Evolutionary conservation across 2,888 invertebrate genomes (phyloP).

Genomic region (Furcula furcula): DNA sequence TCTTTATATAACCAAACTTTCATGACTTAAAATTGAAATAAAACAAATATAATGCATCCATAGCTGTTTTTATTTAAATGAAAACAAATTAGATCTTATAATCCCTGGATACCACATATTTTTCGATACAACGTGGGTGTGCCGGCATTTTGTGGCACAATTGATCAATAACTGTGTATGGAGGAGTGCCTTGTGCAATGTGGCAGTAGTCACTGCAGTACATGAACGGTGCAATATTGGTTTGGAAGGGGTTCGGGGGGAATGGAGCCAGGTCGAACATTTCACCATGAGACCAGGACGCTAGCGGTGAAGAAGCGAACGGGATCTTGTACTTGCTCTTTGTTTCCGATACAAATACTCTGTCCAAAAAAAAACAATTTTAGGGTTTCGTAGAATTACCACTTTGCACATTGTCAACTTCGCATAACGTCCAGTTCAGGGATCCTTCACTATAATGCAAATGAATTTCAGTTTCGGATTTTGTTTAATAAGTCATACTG

Average conservation of each 20-base stretch:
- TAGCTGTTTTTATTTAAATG: not conserved
- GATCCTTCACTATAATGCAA: too few relatives aligned
- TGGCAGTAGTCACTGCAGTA: slow-evolving; percentile 76
- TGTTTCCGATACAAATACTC: slow-evolving; percentile 66
- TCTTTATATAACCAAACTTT: too few relatives aligned
- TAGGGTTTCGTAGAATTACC: too few relatives aligned
- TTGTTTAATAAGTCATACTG: too few relatives aligned
- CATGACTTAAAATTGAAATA: not conserved
- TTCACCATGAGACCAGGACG: slow-evolving; percentile 64
- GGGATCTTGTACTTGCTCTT: slow-evolving; percentile 62
- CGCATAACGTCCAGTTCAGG: too few relatives aligned
- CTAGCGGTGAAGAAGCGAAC: slow-evolving; percentile 48
- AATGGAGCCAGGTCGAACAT: slow-evolving; percentile 59
- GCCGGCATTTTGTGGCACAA: slow-evolving; percentile 40
- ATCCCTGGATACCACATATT: slow-evolving; percentile 56
- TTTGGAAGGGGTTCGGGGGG: slow-evolving; percentile 70
- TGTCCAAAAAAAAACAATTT: too few relatives aligned
- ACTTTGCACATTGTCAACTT: too few relatives aligned
- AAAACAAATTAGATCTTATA: not conserved
- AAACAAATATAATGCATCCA: not conserved
- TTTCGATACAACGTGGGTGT: slow-evolving; percentile 44
- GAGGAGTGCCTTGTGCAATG: slow-evolving; percentile 62
- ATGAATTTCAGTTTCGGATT: too few relatives aligned
- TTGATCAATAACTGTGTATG: slow-evolving; percentile 63
- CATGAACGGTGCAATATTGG: slow-evolving; percentile 72